phyloP scores from a whole-genome alignment of 2,888 invertebrate genomes.

The Leptopilina drosophilae region DNA sequence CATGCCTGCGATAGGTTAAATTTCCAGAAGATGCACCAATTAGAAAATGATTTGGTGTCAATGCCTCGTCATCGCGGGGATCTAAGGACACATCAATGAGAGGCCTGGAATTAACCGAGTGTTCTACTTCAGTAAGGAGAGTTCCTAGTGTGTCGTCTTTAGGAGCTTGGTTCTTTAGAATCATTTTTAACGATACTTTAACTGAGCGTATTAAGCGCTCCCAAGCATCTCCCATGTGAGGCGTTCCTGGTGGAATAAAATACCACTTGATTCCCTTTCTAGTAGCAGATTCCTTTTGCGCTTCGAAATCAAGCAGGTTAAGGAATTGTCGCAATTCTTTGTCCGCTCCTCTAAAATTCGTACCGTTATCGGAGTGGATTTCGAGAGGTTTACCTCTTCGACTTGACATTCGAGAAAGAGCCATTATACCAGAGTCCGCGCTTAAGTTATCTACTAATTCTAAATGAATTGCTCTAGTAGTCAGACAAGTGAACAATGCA shows the following conservation, averaged over 20 bases:
- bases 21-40: conserved; percentile 26
- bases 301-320: not conserved
- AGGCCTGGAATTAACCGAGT: conserved; percentile 26
- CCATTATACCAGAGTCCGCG: conserved; percentile 50
- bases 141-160: not conserved
- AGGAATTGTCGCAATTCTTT: not conserved
- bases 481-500: conserved; percentile 52
- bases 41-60: conserved; percentile 38
- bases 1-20: not conserved
- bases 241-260: conserved; percentile 31
- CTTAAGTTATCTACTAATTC: conserved; percentile 37
- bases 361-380: conserved; percentile 25
- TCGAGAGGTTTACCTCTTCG: conserved; percentile 44
- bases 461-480: conserved; percentile 39
- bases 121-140: conserved; percentile 16
- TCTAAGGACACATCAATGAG: conserved; percentile 4
- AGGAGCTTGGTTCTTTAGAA: conserved; percentile 3
- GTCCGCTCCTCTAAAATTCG: too few relatives aligned
- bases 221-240: conserved; percentile 40
- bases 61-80: not conserved
- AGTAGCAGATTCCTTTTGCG: not conserved
- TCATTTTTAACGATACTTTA: conserved; percentile 1
- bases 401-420: conserved; percentile 45
- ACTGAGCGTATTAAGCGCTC: conserved; percentile 27
- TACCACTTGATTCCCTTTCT: conserved; percentile 30